Conservation (phyloP, 2,113 vertebrate species). For the Lanius collurio region DNA sequence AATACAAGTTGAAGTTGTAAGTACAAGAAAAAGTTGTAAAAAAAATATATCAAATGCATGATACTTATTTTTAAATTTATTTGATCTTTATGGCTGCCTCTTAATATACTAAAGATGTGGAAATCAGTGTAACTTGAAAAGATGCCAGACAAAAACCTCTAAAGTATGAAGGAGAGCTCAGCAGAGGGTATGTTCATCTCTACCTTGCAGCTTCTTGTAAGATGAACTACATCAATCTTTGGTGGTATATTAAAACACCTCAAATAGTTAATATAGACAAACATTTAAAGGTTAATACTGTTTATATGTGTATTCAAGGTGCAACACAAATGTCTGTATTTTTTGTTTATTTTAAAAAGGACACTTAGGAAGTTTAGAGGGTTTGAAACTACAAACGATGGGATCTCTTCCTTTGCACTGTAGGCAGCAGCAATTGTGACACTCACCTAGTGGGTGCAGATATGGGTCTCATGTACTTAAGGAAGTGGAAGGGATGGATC, state of each 20-base stretch:
- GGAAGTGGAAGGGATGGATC: background rate
- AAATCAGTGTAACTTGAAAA: background rate
- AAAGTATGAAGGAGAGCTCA: background rate
- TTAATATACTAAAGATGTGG: background rate
- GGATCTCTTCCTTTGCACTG: background rate
- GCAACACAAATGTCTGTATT: background rate
- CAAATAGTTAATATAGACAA: background rate
- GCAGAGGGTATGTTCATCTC: background rate
- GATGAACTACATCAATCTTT: conserved; percentile 48
- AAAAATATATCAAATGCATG: background rate
- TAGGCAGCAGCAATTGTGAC: background rate
- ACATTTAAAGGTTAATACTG: background rate
- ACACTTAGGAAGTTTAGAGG: background rate
- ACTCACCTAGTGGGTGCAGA: background rate
- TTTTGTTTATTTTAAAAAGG: background rate
- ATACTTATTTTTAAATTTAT: conserved; percentile 39
- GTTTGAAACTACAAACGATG: background rate
- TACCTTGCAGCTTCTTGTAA: background rate
- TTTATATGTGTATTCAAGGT: background rate
- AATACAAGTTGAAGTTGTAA: conserved; percentile 32
- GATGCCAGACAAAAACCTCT: conserved; percentile 17
- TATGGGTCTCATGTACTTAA: background rate
- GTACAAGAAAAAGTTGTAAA: conserved; percentile 15
- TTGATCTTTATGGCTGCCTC: background rate
- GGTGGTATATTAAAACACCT: conserved; percentile 32